Evolutionary conservation across 2,113 vertebrate genomes (phyloP).

Genomic region (Cricetomys ansorgei): DNA sequence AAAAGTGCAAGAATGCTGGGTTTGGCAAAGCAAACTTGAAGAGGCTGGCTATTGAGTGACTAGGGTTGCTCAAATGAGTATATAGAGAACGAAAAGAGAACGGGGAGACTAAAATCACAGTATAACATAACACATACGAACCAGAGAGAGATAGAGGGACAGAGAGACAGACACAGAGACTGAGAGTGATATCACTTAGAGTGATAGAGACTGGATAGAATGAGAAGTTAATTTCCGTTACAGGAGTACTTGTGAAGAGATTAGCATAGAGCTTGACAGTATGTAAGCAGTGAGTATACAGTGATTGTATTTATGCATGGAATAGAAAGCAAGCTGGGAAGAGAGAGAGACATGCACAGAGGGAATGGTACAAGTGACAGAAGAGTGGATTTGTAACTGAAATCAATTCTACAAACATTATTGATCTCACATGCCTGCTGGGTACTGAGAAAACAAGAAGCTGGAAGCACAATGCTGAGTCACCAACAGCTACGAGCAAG

Average conservation of each 20-base stretch:
- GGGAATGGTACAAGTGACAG: constrained; percentile 28
- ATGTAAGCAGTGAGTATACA: neutral
- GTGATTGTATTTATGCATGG: constrained; percentile 55
- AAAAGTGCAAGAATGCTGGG: neutral
- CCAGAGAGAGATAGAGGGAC: neutral
- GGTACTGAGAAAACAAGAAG: constrained; percentile 49
- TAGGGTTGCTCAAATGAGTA: neutral
- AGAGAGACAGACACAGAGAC: neutral
- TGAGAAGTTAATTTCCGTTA: constrained; percentile 15
- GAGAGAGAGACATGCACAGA: constrained; percentile 9
- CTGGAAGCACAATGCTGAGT: neutral
- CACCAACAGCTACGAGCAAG: neutral
- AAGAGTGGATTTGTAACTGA: constrained; percentile 60
- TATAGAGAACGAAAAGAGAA: neutral
- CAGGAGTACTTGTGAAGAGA: neutral
- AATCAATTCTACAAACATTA: constrained; percentile 62
- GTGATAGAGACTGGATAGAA: neutral
- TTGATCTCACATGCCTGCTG: constrained; percentile 54
- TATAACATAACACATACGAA: neutral
- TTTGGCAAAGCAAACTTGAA: neutral
- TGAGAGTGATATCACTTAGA: neutral
- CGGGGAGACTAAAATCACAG: neutral
- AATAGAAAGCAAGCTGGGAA: neutral
- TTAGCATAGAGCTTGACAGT: neutral
- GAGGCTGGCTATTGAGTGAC: neutral